These are phyloP conservation scores for Drosophila nr. perissopoda DNA, from an alignment of 2,888 invertebrate species.

Conservation along the genomic window DNA sequence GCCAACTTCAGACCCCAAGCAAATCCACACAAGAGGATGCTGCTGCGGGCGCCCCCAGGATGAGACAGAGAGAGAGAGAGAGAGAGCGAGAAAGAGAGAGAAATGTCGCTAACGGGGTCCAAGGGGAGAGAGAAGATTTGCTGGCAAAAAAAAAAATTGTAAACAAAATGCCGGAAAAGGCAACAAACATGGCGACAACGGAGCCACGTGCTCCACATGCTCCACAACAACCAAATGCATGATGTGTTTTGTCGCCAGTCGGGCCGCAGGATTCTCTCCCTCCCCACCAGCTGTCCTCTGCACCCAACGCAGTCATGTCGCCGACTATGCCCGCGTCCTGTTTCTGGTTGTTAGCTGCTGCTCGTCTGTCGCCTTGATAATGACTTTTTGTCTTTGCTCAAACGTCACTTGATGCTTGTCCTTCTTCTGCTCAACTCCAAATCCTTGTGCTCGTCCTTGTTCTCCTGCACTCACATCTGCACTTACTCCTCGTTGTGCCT, in stretches of 20 bases:
- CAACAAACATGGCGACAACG: conserved; percentile 74
- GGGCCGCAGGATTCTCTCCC: background rate
- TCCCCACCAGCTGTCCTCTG: background rate
- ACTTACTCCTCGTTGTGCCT: background rate
- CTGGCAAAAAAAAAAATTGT: conserved; percentile 56
- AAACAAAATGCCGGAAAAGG: conserved; percentile 80
- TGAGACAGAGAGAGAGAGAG: background rate
- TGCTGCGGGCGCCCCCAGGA: background rate
- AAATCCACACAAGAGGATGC: conserved; percentile 60
- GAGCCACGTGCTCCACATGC: conserved; percentile 73
- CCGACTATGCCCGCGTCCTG: conserved; percentile 16
- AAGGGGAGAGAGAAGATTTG: background rate
- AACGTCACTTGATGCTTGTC: conserved; percentile 76
- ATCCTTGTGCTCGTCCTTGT: conserved; percentile 5
- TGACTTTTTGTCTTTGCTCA: conserved; percentile 79
- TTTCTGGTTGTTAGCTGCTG: conserved; percentile 25
- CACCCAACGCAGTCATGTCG: background rate
- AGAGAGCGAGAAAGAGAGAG: background rate
- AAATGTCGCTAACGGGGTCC: background rate
- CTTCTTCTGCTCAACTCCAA: conserved; percentile 21
- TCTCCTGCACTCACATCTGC: conserved; percentile 9
- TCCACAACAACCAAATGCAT: conserved; percentile 44
- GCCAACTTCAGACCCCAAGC: conserved; percentile 61
- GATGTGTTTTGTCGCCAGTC: conserved; percentile 38
- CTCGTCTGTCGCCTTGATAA: conserved; percentile 71